A percentile compares a stretch with the other conserved stretches of the same genome.
These are phyloP conservation scores for Macrobrachium nipponense DNA, from an alignment of 1,140 invertebrate genomes.

Conservation along the genomic window DNA sequence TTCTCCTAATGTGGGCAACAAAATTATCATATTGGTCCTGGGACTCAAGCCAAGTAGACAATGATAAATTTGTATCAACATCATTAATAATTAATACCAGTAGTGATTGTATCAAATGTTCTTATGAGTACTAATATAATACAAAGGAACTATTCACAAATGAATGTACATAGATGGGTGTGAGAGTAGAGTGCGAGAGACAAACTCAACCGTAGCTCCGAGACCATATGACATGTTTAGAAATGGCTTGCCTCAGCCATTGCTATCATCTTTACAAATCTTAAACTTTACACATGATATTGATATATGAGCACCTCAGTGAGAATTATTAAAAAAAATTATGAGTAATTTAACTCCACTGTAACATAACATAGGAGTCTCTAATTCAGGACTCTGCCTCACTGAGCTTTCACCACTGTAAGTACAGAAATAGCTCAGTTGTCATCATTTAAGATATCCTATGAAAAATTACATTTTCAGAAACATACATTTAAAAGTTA, in stretches of 20 bases:
- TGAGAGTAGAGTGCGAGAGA: conserved; percentile 46
- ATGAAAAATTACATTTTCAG: conserved; percentile 36
- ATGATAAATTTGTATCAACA: conserved; percentile 29
- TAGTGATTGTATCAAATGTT: conserved; percentile 63
- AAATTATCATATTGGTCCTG: conserved; percentile 36
- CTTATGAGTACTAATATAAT: conserved; percentile 64
- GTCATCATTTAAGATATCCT: conserved; percentile 30
- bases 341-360: background rate
- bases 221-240: conserved; percentile 27
- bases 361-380: background rate
- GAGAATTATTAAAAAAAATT: conserved; percentile 17
- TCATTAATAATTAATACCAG: conserved; percentile 60
- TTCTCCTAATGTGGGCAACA: conserved; percentile 26
- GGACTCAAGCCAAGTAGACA: conserved; percentile 42
- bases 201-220: conserved; percentile 29
- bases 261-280: conserved; percentile 19
- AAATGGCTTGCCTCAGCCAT: conserved; percentile 28
- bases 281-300: conserved; percentile 31
- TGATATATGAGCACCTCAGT: conserved; percentile 43
- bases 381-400: background rate
- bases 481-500: conserved; percentile 33
- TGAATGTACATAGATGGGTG: conserved; percentile 61
- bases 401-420: conserved; percentile 26
- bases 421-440: conserved; percentile 30
- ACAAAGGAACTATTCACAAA: conserved; percentile 64